Percentiles rank a stretch among this genome's conserved stretches.
These are phyloP conservation scores for Zophobas atratus DNA, from an alignment of 1,140 invertebrate genomes.

Conservation along the genomic window DNA sequence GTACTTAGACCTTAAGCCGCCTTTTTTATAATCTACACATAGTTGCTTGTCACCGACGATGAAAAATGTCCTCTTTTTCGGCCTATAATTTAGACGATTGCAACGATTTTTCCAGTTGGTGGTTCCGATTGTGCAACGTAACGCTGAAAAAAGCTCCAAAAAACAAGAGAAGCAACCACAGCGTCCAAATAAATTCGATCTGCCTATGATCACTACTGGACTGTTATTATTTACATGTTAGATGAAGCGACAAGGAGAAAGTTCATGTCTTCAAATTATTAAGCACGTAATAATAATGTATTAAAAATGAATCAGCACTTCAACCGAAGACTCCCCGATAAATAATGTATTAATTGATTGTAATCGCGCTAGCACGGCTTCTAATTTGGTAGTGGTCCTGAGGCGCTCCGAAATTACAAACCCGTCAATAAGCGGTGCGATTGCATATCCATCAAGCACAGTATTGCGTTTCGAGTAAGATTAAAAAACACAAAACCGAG, in stretches of 20 bases:
- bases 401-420: conserved; percentile 7
- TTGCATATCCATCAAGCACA: conserved; percentile 11
- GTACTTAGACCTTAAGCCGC: too few relatives aligned
- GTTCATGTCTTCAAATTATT: conserved; percentile 32
- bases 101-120: background rate
- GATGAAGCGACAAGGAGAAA: conserved; percentile 4
- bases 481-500: conserved; percentile 40
- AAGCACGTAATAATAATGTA: conserved; percentile 32
- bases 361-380: conserved; percentile 10
- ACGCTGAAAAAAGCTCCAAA: background rate
- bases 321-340: conserved; percentile 12
- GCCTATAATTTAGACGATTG: background rate
- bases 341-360: conserved; percentile 40
- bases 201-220: conserved; percentile 7
- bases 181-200: background rate
- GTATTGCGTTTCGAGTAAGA: conserved; percentile 33
- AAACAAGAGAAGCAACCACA: background rate
- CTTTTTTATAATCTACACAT: too few relatives aligned
- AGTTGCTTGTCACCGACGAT: too few relatives aligned
- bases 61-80: too few relatives aligned
- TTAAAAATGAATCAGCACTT: conserved; percentile 38
- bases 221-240: conserved; percentile 30
- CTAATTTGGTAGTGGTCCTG: conserved; percentile 17
- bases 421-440: conserved; percentile 10
- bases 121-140: background rate